Conservation (phyloP, 1,140 invertebrate genomes). For the Zaprionus taronus region DNA sequence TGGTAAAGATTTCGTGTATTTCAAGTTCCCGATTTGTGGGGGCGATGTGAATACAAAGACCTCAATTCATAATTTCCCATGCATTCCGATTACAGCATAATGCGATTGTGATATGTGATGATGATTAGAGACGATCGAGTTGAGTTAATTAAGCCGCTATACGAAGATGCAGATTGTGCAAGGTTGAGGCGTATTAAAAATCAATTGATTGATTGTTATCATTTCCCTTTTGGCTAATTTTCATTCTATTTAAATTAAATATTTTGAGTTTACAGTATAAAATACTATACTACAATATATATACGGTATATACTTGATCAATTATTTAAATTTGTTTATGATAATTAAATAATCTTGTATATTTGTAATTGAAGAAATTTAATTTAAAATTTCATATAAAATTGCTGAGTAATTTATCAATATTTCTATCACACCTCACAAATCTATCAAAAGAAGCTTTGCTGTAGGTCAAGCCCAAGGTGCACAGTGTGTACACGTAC, state of each 20-base stretch:
- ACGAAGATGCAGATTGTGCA: slow-evolving; percentile 26
- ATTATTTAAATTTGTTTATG: too few relatives aligned
- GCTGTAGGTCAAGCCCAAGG: slow-evolving; percentile 24
- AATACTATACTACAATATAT: too few relatives aligned
- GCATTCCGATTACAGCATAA: slow-evolving; percentile 17
- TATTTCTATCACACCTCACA: not conserved
- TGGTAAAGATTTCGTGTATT: slow-evolving; percentile 15
- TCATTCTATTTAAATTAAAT: too few relatives aligned
- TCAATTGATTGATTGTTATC: not conserved
- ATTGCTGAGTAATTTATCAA: too few relatives aligned
- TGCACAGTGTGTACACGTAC: not conserved
- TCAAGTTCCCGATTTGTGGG: slow-evolving; percentile 13
- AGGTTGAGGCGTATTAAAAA: slow-evolving; percentile 4
- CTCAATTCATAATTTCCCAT: slow-evolving; percentile 34
- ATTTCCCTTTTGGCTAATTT: too few relatives aligned
- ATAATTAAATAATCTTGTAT: too few relatives aligned
- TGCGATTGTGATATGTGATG: slow-evolving; percentile 5
- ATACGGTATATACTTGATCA: too few relatives aligned
- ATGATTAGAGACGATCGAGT: slow-evolving; percentile 1
- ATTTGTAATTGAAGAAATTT: too few relatives aligned
- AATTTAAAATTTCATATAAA: too few relatives aligned
- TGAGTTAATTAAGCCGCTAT: slow-evolving; percentile 25
- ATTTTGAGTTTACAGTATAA: too few relatives aligned
- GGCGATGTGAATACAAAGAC: slow-evolving; percentile 20
- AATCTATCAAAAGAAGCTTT: not conserved